A percentile compares a stretch with the other conserved stretches of the same genome.
phyloP scores from a whole-genome alignment of 2,797 vertebrate genomes.

The Xerus rutilus region DNA sequence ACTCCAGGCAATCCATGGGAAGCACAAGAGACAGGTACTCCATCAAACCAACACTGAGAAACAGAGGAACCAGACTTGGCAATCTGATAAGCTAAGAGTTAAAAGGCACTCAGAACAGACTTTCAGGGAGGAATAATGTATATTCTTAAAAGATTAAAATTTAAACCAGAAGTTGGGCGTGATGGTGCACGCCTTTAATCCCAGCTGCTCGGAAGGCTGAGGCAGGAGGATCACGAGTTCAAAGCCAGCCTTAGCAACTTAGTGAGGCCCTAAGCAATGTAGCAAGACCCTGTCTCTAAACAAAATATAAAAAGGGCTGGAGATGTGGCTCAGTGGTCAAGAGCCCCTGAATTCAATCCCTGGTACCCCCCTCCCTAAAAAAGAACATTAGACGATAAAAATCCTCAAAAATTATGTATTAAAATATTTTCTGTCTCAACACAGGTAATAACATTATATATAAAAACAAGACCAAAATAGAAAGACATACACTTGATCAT shows the following conservation, averaged over 20 bases:
- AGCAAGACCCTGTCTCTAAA: too few species aligned
- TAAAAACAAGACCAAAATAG: background rate
- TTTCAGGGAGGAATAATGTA: background rate
- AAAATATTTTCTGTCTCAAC: conserved; percentile 10
- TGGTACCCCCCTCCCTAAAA: too few species aligned
- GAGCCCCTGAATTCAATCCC: too few species aligned
- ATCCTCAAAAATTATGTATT: background rate
- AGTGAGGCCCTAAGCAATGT: too few species aligned
- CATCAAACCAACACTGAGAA: background rate
- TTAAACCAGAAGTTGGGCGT: background rate
- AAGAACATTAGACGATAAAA: background rate
- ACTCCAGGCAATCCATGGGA: background rate
- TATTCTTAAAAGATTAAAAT: conserved; percentile 25
- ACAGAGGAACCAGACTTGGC: background rate
- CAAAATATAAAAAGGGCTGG: too few species aligned
- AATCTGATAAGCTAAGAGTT: background rate
- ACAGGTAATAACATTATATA: background rate
- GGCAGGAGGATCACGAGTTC: too few species aligned
- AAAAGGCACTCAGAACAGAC: background rate
- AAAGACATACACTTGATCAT: background rate
- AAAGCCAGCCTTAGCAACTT: too few species aligned
- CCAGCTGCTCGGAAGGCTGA: too few species aligned
- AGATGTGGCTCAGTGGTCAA: too few species aligned
- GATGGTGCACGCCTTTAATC: too few species aligned
- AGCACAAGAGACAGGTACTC: background rate